Evolutionary conservation across 2,888 invertebrate genomes (phyloP).

Genomic region (Teinopalpus imperialis): DNA sequence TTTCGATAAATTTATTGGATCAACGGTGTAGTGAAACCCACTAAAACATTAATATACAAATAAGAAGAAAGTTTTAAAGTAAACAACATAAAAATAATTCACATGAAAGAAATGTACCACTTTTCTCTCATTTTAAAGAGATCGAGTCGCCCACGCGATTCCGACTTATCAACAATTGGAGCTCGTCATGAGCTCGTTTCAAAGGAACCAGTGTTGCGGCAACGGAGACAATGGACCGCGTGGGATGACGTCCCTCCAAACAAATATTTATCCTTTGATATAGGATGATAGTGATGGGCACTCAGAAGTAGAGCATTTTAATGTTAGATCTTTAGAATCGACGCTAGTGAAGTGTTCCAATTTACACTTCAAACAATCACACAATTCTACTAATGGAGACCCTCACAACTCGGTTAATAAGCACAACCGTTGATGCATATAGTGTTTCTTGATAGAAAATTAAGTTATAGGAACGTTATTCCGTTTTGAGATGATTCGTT

Average conservation of each 20-base stretch:
- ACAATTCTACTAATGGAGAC: too few species aligned
- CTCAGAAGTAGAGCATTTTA: background rate
- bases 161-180: conserved; percentile 11
- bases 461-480: too few species aligned
- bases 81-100: conserved; percentile 2
- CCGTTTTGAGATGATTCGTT: too few species aligned
- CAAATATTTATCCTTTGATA: background rate
- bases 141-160: conserved; percentile 15
- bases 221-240: conserved; percentile 16
- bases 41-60: background rate
- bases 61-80: background rate
- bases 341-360: too few species aligned
- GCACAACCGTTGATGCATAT: too few species aligned
- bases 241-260: conserved; percentile 3
- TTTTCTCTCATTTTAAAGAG: conserved; percentile 11
- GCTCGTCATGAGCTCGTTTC: conserved; percentile 14
- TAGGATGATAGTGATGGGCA: background rate
- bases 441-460: too few species aligned
- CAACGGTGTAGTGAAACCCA: too few species aligned
- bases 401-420: too few species aligned
- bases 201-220: conserved; percentile 9
- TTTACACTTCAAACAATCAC: too few species aligned
- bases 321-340: too few species aligned
- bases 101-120: conserved; percentile 6
- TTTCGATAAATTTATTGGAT: too few species aligned